Percentiles rank a stretch among this genome's conserved stretches.
phyloP scores from a whole-genome alignment of 2,113 vertebrate genomes.

The Camelus dromedarius region DNA sequence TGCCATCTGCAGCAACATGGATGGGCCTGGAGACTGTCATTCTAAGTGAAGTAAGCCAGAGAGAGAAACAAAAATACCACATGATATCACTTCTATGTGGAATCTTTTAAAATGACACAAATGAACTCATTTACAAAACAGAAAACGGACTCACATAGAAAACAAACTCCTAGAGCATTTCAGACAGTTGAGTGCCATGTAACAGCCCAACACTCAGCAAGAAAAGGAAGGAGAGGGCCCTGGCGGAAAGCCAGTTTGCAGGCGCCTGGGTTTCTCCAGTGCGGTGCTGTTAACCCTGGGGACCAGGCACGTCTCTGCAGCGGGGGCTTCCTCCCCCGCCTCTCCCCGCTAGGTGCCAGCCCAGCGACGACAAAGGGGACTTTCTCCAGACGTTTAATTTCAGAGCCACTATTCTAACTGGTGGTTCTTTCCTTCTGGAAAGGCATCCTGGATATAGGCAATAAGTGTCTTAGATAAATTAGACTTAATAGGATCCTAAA shows the following conservation, averaged over 20 bases:
- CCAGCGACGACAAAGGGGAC: background rate
- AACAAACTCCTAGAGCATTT: background rate
- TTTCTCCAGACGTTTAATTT: background rate
- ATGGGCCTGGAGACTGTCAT: too few relatives aligned
- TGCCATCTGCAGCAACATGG: too few relatives aligned
- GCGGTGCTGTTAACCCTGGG: fast-evolving
- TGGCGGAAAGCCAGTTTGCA: background rate
- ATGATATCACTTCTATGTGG: too few relatives aligned
- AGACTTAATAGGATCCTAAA: background rate
- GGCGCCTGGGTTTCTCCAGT: background rate
- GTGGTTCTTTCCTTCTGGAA: background rate
- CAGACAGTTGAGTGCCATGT: background rate
- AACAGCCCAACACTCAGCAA: background rate
- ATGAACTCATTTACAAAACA: too few relatives aligned
- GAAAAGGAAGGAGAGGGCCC: background rate
- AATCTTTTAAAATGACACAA: too few relatives aligned
- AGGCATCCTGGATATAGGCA: background rate
- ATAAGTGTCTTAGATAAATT: background rate
- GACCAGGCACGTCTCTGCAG: background rate
- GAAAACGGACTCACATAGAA: too few relatives aligned
- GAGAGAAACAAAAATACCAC: too few relatives aligned
- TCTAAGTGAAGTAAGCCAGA: too few relatives aligned
- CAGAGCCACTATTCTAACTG: background rate
- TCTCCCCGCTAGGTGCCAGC: background rate
- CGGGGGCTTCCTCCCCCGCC: background rate